These are phyloP conservation scores for Myrmophylax atrothorax DNA, from an alignment of 2,113 vertebrate genomes.

Conservation along the genomic window DNA sequence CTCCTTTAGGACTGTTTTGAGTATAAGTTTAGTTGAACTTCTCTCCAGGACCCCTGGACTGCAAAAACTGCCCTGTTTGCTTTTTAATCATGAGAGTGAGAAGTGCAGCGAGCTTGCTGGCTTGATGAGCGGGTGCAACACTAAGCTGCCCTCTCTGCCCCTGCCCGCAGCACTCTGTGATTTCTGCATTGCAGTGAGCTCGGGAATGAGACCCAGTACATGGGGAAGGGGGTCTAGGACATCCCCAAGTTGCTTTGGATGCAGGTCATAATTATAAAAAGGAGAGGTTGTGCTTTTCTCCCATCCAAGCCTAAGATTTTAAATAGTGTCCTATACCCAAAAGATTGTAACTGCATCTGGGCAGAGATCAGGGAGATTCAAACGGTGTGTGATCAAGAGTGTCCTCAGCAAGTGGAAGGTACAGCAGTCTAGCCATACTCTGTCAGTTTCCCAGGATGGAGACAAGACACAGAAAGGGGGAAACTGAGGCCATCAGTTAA, in stretches of 20 bases:
- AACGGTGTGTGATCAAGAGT: rapidly evolving
- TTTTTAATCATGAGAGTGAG: not conserved
- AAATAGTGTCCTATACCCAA: not conserved
- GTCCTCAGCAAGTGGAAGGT: not conserved
- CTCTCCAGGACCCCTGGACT: not conserved
- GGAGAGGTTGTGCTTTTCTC: not conserved
- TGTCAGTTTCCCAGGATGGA: rapidly evolving
- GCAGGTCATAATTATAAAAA: not conserved
- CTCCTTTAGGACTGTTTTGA: not conserved
- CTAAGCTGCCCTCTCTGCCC: not conserved
- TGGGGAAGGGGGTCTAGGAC: rapidly evolving
- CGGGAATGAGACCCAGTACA: not conserved
- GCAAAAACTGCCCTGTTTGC: not conserved
- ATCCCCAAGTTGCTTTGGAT: not conserved
- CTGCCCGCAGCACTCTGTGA: rapidly evolving
- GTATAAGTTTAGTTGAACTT: not conserved
- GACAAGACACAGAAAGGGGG: not conserved
- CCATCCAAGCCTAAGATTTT: not conserved
- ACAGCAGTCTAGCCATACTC: rapidly evolving
- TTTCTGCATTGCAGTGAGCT: not conserved
- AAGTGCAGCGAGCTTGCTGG: not conserved
- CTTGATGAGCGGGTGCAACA: not conserved
- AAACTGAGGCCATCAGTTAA: not conserved
- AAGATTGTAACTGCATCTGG: not conserved
- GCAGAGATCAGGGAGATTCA: not conserved